phyloP scores from a whole-genome alignment of 2,797 vertebrate genomes.

The Lepidocolaptes lacrymiger region DNA sequence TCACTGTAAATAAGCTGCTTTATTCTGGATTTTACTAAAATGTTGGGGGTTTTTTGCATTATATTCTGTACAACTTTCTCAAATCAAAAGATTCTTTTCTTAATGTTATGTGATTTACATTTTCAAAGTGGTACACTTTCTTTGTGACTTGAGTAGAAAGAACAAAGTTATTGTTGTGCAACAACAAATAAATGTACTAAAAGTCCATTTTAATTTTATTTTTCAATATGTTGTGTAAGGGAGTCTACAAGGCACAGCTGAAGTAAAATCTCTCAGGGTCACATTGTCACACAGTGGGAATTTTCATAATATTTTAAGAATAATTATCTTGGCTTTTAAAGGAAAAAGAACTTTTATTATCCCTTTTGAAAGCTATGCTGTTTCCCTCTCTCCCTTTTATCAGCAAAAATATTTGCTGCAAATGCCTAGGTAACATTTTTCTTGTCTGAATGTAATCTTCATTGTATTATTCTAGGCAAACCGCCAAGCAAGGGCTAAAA shows the following conservation, averaged over 20 bases:
- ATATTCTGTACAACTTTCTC: conserved; percentile 48
- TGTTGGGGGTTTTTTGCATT: conserved; percentile 6
- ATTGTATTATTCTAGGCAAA: conserved; percentile 47
- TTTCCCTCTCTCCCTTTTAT: conserved; percentile 11
- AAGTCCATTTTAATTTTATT: not conserved
- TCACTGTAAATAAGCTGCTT: conserved; percentile 71
- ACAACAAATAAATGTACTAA: not conserved
- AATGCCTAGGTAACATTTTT: conserved; percentile 45
- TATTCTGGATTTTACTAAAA: conserved; percentile 64
- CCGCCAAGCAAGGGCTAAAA: conserved; percentile 29
- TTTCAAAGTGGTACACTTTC: conserved; percentile 51
- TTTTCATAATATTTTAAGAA: conserved; percentile 3
- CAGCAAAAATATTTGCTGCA: conserved; percentile 52
- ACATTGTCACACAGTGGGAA: not conserved
- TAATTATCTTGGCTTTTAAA: not conserved
- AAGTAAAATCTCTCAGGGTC: conserved; percentile 5
- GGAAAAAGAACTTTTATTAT: not conserved
- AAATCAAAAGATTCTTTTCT: conserved; percentile 61
- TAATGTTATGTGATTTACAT: conserved; percentile 52
- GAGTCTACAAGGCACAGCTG: not conserved
- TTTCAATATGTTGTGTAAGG: not conserved
- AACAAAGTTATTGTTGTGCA: not conserved
- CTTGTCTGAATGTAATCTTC: conserved; percentile 42
- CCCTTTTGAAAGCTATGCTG: not conserved
- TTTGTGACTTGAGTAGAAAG: conserved; percentile 25